phyloP scores from a whole-genome alignment of 1,140 invertebrate genomes.

The Chymomyza costata region DNA sequence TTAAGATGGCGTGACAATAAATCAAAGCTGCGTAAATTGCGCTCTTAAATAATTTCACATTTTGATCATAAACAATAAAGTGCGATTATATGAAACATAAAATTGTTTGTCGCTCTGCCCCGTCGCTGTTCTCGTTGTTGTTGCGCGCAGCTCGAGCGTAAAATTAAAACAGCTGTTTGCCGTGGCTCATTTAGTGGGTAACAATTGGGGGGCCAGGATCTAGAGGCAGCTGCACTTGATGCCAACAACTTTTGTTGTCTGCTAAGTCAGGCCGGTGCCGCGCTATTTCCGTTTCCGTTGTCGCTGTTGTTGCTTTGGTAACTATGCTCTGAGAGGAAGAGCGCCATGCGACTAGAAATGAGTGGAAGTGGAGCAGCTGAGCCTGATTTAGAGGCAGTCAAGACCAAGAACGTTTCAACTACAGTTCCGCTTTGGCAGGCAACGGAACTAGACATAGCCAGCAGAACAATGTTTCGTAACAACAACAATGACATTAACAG shows the following conservation, averaged over 20 bases:
- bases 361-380: too few relatives aligned
- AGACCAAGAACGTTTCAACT: too few relatives aligned
- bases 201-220: too few relatives aligned
- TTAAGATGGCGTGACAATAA: too few relatives aligned
- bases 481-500: not conserved
- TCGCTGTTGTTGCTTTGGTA: constrained; percentile 7
- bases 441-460: not conserved
- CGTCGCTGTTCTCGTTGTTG: constrained; percentile 26
- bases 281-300: constrained; percentile 10
- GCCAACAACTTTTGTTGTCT: constrained; percentile 35
- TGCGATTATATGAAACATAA: too few relatives aligned
- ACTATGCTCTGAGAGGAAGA: too few relatives aligned
- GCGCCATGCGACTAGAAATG: too few relatives aligned
- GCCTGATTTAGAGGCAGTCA: too few relatives aligned
- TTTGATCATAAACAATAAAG: too few relatives aligned
- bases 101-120: too few relatives aligned
- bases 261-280: not conserved
- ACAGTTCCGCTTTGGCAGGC: not conserved
- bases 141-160: constrained; percentile 30
- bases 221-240: constrained; percentile 29
- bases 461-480: not conserved
- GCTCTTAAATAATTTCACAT: too few relatives aligned
- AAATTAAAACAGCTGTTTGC: constrained; percentile 58
- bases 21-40: too few relatives aligned
- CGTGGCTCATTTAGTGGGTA: constrained; percentile 1